Percentiles rank a stretch among this genome's conserved stretches.
phyloP scores from a whole-genome alignment of 2,888 invertebrate species.

The Andrena chrysosceles region DNA sequence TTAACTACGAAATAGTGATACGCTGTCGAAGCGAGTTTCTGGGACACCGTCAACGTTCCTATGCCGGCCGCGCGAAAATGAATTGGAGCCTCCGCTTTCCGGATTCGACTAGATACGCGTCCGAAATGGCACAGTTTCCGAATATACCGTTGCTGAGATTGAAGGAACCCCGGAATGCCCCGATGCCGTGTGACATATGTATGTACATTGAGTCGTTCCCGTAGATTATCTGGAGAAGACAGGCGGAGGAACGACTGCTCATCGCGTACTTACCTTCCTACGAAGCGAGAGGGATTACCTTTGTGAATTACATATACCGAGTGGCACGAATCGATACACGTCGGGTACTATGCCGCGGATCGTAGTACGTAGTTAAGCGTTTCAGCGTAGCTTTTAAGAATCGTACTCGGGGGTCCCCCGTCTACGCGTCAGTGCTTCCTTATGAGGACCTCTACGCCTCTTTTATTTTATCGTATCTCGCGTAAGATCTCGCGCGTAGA shows the following conservation, averaged over 20 bases:
- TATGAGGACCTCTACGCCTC: slow-evolving; percentile 13
- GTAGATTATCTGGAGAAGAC: slow-evolving; percentile 33
- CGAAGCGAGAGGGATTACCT: slow-evolving; percentile 31
- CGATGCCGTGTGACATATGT: slow-evolving; percentile 26
- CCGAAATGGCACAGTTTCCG: slow-evolving; percentile 22
- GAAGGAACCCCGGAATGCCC: slow-evolving; percentile 9
- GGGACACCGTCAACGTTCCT: slow-evolving; percentile 27
- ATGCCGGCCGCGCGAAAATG: slow-evolving; percentile 33
- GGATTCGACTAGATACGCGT: slow-evolving; percentile 41
- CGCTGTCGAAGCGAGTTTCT: slow-evolving; percentile 19
- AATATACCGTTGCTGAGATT: neutral
- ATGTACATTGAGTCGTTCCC: slow-evolving; percentile 47
- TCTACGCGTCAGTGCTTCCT: slow-evolving; percentile 33
- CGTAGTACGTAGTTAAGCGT: slow-evolving; percentile 7
- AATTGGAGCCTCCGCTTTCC: slow-evolving; percentile 39
- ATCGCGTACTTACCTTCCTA: slow-evolving; percentile 56
- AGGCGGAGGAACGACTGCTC: slow-evolving; percentile 35
- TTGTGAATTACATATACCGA: slow-evolving; percentile 13
- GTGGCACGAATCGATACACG: slow-evolving; percentile 19
- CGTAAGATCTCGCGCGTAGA: slow-evolving; percentile 15
- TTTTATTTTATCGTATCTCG: slow-evolving; percentile 43
- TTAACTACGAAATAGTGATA: slow-evolving; percentile 39
- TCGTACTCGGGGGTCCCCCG: slow-evolving; percentile 5
- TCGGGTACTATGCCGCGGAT: slow-evolving; percentile 12
- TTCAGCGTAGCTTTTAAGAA: slow-evolving; percentile 24